Base-by-base conservation (phyloP, 2,113 vertebrate species). In the Corvus hawaiiensis region DNA sequence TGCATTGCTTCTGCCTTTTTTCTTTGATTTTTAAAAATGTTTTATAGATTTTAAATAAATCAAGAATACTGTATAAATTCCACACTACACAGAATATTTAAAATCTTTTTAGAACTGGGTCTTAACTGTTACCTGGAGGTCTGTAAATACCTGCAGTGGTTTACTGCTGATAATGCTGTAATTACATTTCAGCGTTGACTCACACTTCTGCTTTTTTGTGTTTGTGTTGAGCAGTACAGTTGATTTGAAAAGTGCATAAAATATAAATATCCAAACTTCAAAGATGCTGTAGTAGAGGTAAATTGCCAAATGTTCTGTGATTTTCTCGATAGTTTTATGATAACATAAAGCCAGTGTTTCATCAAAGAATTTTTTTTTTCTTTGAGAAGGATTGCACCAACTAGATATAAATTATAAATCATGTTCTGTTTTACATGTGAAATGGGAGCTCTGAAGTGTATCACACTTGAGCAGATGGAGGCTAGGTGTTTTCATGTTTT, bases 321-420 rank as follows among this genome's bases (percentile, higher is more conserved):
- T 97, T 98, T 96, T 98, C 96, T 92, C 37, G 72, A 76, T 86
- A 85, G 96, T 96, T 97, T 97, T 97, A 75, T 95, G 68, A 92
- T 93, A 96, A 89, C 87, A 86, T 91, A 97, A 96, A 97, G 93
- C 93, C 95, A 88, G 92, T 96, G 89, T 96, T 95, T 97, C 97
- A 97, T 98, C 97, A 97, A 98, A 97, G 94, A 80, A 7, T 32
- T 35, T 90, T 89, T 87, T 55, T 79, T 96, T 95, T 97, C 95
- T 97, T 97, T 93, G 77, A 87, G 97, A 97, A 86, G 92, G 93
- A 84, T 89, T 87, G 93, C 58, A 89, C 96, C 67, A 37, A 93
- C 44, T 79, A 96, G 84, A 68, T 96, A 98, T 98, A 93, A 98
- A 98, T 98, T 97, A 98, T 98, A 97, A 98, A 98, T 98, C 95